Percentiles rank a stretch among this genome's conserved stretches.
Conservation (phyloP, 2,888 invertebrate species). For the Onchidella celtica region DNA sequence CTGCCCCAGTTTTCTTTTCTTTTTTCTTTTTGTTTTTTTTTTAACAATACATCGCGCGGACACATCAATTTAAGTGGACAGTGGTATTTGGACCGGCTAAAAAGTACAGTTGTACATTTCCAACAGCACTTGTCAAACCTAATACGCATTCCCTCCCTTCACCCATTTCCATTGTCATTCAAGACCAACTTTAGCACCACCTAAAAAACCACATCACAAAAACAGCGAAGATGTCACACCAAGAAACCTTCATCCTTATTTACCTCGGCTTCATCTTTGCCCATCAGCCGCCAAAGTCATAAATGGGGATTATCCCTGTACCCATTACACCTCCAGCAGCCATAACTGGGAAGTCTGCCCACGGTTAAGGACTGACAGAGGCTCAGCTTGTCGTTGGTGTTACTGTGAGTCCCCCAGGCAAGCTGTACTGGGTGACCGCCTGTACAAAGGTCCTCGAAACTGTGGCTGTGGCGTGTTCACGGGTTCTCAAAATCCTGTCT, state of each 20-base stretch:
- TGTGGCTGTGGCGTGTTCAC: too few species aligned
- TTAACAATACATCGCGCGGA: too few species aligned
- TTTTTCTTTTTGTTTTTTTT: too few species aligned
- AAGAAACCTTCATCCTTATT: neutral
- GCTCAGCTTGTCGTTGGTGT: neutral
- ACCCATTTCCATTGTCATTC: too few species aligned
- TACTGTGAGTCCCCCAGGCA: neutral
- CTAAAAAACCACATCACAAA: too few species aligned
- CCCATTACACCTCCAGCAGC: neutral
- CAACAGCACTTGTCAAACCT: too few species aligned
- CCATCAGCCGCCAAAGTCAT: neutral
- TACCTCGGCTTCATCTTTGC: neutral
- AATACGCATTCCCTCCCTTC: too few species aligned
- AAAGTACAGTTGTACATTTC: too few species aligned
- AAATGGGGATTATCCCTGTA: neutral
- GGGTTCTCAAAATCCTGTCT: neutral
- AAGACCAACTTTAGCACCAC: too few species aligned
- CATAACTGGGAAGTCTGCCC: neutral
- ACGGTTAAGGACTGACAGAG: neutral
- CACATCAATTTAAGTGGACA: too few species aligned
- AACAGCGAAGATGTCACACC: neutral
- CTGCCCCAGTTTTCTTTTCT: too few species aligned
- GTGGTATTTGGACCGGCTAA: too few species aligned
- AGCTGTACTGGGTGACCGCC: neutral
- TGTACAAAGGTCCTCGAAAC: neutral